Evolutionary conservation across 2,888 invertebrate genomes (phyloP), one percentile per base, ranked within the genome.

Genomic region (Phania funesta): DNA sequence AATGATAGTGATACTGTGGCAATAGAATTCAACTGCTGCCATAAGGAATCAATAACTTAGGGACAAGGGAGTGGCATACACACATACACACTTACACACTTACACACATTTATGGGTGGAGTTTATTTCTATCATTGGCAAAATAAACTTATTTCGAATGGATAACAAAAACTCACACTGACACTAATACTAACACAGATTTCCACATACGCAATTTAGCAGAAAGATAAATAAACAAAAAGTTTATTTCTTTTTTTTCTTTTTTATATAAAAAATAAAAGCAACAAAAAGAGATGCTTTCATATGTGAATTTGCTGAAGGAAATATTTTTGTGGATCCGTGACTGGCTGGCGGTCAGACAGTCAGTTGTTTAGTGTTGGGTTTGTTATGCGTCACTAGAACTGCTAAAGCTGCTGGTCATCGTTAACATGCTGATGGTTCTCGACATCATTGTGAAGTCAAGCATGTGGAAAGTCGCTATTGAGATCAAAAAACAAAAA

Each of bases 381-480:
- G 20, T 48, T 64, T 38, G 64, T 78, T 82, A 74, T 78, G 82
- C 82, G 82, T 82, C 82, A 82, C 74, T 78, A 67, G 76, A 81
- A 48, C 50, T 65, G 74, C 35, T 65, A 64, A 78, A 78, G 82
- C 82, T 82, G 82, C 74, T 82, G 78, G 82, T 82, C 82, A 82
- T 82, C 82, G 52, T 82, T 70, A 74, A 70, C 50, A 81, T 74
- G 78, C 26, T 65, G 58, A 64, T 76, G 68, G 41, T 41, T 65
- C 32, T 50, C 77, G 58, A 81, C 74, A 77, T 80, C 70, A 87
- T 88, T 87, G 86, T 87, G 84, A 87, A 86, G 86, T 87, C 88
- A 88, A 87, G 87, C 87, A 88, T 88, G 87, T 88, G 87, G 88
- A 88, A 87, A 88, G 87, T 65, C 74, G 70, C 76, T 74, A 73